These are phyloP conservation scores for Hydriomena furcata DNA, from an alignment of 2,888 invertebrate genomes.

Conservation along the genomic window DNA sequence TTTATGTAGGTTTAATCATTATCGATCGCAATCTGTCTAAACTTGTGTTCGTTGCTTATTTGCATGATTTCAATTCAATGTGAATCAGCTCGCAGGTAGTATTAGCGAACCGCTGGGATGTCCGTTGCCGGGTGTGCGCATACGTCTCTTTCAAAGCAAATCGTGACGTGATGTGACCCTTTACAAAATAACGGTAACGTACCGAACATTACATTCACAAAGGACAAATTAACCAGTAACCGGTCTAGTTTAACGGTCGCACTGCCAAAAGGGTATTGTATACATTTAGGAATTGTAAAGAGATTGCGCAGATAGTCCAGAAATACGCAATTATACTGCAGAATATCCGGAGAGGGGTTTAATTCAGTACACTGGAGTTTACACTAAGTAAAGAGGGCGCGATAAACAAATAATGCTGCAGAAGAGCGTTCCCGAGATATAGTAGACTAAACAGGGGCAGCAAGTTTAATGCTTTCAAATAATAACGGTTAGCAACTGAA, in stretches of 20 bases:
- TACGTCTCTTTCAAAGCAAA: constrained; percentile 54
- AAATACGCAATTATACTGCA: constrained; percentile 23
- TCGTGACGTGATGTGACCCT: constrained; percentile 50
- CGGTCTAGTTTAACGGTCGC: constrained; percentile 65
- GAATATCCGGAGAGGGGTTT: constrained; percentile 17
- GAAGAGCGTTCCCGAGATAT: constrained; percentile 57
- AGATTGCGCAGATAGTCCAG: constrained; percentile 27
- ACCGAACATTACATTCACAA: constrained; percentile 53
- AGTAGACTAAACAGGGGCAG: constrained; percentile 70
- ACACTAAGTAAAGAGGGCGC: constrained; percentile 47
- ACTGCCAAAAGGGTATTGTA: constrained; percentile 35
- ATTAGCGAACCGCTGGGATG: constrained; percentile 29
- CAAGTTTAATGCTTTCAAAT: constrained; percentile 56
- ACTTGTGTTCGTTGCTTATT: constrained; percentile 23
- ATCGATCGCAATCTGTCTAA: constrained; percentile 34
- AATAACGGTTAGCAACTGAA: constrained; percentile 27
- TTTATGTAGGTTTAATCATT: constrained; percentile 49
- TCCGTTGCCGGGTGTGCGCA: constrained; percentile 48
- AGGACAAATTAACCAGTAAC: constrained; percentile 50
- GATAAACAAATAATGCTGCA: constrained; percentile 58
- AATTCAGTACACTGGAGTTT: constrained; percentile 27
- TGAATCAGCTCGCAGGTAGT: constrained; percentile 44
- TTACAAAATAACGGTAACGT: constrained; percentile 58
- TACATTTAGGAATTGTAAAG: constrained; percentile 38
- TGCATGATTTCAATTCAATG: constrained; percentile 25